These are phyloP conservation scores for Synergus itoensis DNA, from an alignment of 2,888 invertebrate genomes.

Conservation along the genomic window DNA sequence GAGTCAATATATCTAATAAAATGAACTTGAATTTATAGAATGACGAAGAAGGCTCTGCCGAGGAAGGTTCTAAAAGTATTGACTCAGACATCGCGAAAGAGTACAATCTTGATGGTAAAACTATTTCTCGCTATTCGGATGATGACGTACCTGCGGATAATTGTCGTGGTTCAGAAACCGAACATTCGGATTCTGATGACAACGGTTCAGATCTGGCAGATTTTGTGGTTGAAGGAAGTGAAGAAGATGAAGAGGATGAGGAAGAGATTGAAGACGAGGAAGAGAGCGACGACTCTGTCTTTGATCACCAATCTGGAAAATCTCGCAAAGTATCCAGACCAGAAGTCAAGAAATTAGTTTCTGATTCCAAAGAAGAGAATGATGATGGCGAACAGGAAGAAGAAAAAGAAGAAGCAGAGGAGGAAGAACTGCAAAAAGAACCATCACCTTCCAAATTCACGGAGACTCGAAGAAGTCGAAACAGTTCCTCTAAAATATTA, in stretches of 20 bases:
- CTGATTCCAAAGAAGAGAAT: constrained; percentile 35
- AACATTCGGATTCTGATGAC: constrained; percentile 66
- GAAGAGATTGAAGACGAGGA: constrained; percentile 42
- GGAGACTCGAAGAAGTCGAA: background rate
- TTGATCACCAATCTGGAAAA: background rate
- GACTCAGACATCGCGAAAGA: constrained; percentile 67
- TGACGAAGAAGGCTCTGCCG: constrained; percentile 43
- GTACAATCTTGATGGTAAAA: constrained; percentile 66
- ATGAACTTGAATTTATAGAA: background rate
- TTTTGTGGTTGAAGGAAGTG: constrained; percentile 68
- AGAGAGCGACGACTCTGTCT: constrained; percentile 16
- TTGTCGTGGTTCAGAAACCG: constrained; percentile 69
- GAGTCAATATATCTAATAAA: background rate
- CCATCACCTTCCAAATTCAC: constrained; percentile 5
- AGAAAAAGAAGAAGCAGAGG: background rate
- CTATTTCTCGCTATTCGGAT: constrained; percentile 61
- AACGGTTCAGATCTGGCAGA: constrained; percentile 67
- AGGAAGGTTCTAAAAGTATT: constrained; percentile 50
- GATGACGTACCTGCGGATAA: constrained; percentile 69
- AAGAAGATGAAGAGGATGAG: constrained; percentile 50
- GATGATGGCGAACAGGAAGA: constrained; percentile 44
- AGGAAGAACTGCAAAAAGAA: constrained; percentile 42
- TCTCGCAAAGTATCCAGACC: constrained; percentile 1
- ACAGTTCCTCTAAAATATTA: background rate
- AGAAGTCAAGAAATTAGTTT: constrained; percentile 9